A percentile compares a stretch with the other conserved stretches of the same genome.
phyloP scores from a whole-genome alignment of 1,140 invertebrate genomes.

The Antheraea mylitta region DNA sequence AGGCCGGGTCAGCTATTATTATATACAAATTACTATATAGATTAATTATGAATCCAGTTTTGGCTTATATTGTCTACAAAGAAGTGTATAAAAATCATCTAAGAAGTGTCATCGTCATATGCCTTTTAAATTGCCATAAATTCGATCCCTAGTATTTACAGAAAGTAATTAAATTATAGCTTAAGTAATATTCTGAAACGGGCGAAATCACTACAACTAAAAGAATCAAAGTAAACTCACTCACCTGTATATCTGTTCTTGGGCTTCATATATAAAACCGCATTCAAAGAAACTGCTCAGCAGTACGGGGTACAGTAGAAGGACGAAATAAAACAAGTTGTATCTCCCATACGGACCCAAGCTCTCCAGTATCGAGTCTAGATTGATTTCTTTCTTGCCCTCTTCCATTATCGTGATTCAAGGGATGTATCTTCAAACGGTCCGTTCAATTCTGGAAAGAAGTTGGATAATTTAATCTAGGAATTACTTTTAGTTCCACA shows the following conservation, averaged over 20 bases:
- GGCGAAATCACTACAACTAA: no score
- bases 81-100: no score
- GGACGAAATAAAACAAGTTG: constrained; percentile 64
- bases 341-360: constrained; percentile 66
- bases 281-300: constrained; percentile 68
- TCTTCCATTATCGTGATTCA: constrained; percentile 41
- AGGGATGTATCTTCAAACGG: neutral
- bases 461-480: neutral
- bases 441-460: constrained; percentile 10
- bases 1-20: no score
- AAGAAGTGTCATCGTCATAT: no score
- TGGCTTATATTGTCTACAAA: no score
- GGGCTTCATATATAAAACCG: constrained; percentile 69
- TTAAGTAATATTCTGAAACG: no score
- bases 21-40: no score
- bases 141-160: no score
- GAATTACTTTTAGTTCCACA: neutral
- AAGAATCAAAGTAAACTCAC: constrained; percentile 6
- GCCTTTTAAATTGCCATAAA: no score
- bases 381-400: constrained; percentile 64
- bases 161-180: no score
- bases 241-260: constrained; percentile 59
- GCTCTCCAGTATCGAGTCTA: constrained; percentile 63
- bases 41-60: no score
- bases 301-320: constrained; percentile 60